phyloP scores from a whole-genome alignment of 2,888 invertebrate genomes.

The Caradrina kadenii region DNA sequence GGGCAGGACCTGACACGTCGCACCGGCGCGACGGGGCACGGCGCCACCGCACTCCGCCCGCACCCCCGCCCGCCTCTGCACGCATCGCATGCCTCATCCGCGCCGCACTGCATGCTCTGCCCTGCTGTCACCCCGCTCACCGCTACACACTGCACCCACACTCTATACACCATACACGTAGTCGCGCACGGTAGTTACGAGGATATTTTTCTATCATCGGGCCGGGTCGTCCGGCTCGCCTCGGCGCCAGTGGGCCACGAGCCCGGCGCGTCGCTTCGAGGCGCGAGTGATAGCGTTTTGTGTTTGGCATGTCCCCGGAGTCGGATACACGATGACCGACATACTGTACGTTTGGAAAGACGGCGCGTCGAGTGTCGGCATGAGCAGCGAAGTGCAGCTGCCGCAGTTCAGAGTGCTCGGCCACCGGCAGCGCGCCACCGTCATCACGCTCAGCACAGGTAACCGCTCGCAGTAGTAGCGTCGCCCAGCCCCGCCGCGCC shows the following conservation, averaged over 20 bases:
- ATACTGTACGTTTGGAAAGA: slow-evolving; percentile 99
- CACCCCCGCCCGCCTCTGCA: slow-evolving; percentile 28
- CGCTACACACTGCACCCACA: slow-evolving; percentile 15
- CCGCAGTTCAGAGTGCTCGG: slow-evolving; percentile 99
- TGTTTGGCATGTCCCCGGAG: slow-evolving; percentile 92
- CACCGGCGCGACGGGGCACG: slow-evolving; percentile 61
- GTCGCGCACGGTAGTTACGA: slow-evolving; percentile 58
- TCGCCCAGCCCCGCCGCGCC: slow-evolving; percentile 61
- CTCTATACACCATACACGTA: slow-evolving; percentile 43
- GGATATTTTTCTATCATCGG: slow-evolving; percentile 73
- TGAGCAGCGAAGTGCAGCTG: slow-evolving; percentile 98
- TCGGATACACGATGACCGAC: slow-evolving; percentile 99
- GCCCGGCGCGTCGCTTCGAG: slow-evolving; percentile 66
- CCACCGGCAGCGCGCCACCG: slow-evolving; percentile 98
- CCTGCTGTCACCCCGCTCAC: slow-evolving; percentile 3
- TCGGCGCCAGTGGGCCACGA: slow-evolving; percentile 50
- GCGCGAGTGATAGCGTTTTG: slow-evolving; percentile 83
- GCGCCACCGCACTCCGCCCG: slow-evolving; percentile 43
- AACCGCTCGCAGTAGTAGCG: slow-evolving; percentile 87
- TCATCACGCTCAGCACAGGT: slow-evolving; percentile 99
- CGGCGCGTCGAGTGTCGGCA: slow-evolving; percentile 97
- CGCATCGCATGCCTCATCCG: slow-evolving; percentile 18
- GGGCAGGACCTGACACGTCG: slow-evolving; percentile 50
- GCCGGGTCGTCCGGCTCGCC: slow-evolving; percentile 58
- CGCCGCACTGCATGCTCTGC: slow-evolving; percentile 53